Base-by-base conservation (phyloP, 1,140 invertebrate species). In the Panagrolaimus sp. region DNA sequence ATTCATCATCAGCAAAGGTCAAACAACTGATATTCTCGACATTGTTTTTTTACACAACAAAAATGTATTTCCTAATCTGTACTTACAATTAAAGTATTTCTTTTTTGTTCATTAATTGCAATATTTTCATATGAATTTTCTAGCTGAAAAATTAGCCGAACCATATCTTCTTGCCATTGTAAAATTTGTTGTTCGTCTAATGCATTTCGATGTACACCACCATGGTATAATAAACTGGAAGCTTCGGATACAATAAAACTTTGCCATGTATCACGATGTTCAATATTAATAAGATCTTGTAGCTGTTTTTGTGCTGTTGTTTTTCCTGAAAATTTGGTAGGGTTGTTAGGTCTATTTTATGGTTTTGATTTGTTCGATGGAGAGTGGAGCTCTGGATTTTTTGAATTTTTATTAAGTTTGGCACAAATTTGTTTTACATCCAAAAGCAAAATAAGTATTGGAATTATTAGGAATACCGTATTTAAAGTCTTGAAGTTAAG, bases 51-150 rank as follows among this genome's bases (percentile, higher is more conserved):
- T n/a, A n/a, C n/a, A n/a, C n/a, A n/a, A n/a, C n/a, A n/a, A n/a
- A n/a, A n/a, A n/a, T n/a, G n/a, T n/a, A n/a, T n/a, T n/a, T n/a
- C n/a, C n/a, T n/a, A n/a, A n/a, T n/a, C n/a, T n/a, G n/a, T n/a
- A n/a, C n/a, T n/a, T n/a, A n/a, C n/a, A 27, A 74, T 74, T 42
- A 74, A 13, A n/a, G 69, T 75, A 48, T 74, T 43, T 46, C 63
- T 43, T 9, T 51, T 38, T 63, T 71, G n/a, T 66, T 74, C 72
- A 31, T 25, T 62, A 16, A 27, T 16, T n/a, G 72, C 72, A 38
- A 74, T 74, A 38, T 75, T 72, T 9, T 74, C 72, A 48, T 75
- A 74, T 9, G 76, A 74, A 27, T 31, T 63, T 44, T 74, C 72
- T 14, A 74, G 47, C 48, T 75, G 72, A 11, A 75, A 42, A 16